Base-by-base conservation (phyloP, 1,140 invertebrate species). In the Ceratitis capitata region DNA sequence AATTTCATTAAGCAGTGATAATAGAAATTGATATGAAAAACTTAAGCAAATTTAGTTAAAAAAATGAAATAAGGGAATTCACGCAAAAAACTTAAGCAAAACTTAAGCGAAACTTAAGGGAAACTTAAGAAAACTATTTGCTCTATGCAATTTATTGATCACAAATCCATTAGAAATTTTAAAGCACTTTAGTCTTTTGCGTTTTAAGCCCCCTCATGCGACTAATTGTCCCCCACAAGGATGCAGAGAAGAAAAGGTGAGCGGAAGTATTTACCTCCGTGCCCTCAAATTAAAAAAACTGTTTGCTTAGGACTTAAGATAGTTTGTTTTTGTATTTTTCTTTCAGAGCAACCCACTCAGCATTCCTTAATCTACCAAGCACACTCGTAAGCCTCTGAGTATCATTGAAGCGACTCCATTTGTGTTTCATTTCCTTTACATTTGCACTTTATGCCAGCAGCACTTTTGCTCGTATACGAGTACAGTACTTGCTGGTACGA, bases 391-490 rank as follows among this genome's bases (percentile, higher is more conserved):
- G 69, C 69, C 39, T 45, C 69, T 47, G 45, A 78, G 16, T 78
- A 39, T 78, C n/a, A 35, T 78, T 78, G 69, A 42, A 78, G 69
- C 39, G 69, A n/a, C 39, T 78, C 26, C 69, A 78, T 78, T 78
- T 78, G 69, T 78, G 45, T 78, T 78, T 78, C 69, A 47, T 69
- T 69, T 69, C 61, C 32, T 69, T 69, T 69, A 10, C 39, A 26
- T 61, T n/a, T 64, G 2, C 58, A 23, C 69, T 45, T n/a, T 45
- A 23, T 45, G 61, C 69, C 69, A 78, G 39, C 42, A 42, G 39
- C 39, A 78, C 39, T 45, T 45, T 12, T 78, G 32, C 35, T 42
- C 35, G 3, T 12, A 9, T 47, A 47, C 45, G n/a, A n/a, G n/a
- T n/a, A 47, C 45, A 47, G 45, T 47, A 47, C 45, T 6, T 19